These are phyloP conservation scores for Tretioscincus oriximinensis DNA, from an alignment of 2,113 vertebrate genomes.

Conservation along the genomic window DNA sequence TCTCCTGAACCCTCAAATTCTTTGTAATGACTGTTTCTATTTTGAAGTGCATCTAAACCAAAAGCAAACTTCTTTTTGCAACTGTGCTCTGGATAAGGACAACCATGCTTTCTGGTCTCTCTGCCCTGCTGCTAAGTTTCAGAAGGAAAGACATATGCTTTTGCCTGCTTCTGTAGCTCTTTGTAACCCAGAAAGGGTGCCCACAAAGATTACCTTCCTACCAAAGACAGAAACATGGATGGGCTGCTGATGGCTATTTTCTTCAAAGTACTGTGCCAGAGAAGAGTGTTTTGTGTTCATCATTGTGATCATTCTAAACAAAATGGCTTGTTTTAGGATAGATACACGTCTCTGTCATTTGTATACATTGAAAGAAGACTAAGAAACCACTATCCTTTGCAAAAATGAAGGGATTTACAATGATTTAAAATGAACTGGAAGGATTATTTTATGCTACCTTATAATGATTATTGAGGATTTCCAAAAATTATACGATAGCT, in stretches of 20 bases:
- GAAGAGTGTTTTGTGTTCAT: not conserved
- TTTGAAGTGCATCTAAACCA: not conserved
- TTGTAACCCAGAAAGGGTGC: not conserved
- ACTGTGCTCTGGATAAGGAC: not conserved
- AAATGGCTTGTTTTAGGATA: not conserved
- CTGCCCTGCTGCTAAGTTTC: not conserved
- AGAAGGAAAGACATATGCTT: not conserved
- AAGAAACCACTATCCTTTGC: not conserved
- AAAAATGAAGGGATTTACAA: not conserved
- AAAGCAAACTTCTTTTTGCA: not conserved
- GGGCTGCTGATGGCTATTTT: not conserved
- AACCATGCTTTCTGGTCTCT: not conserved
- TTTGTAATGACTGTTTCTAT: not conserved
- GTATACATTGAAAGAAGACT: not conserved
- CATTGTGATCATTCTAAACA: not conserved
- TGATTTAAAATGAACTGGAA: not conserved
- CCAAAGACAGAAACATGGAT: not conserved
- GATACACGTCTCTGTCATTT: not conserved
- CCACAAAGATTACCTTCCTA: not conserved
- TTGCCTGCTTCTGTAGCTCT: not conserved
- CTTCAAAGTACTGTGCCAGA: not conserved
- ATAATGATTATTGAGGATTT: not conserved
- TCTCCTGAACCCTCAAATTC: not conserved
- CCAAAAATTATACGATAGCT: not conserved
- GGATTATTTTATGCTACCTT: not conserved